These are phyloP conservation scores for Calameuta pallipes DNA, from an alignment of 2,888 invertebrate genomes.

Conservation along the genomic window DNA sequence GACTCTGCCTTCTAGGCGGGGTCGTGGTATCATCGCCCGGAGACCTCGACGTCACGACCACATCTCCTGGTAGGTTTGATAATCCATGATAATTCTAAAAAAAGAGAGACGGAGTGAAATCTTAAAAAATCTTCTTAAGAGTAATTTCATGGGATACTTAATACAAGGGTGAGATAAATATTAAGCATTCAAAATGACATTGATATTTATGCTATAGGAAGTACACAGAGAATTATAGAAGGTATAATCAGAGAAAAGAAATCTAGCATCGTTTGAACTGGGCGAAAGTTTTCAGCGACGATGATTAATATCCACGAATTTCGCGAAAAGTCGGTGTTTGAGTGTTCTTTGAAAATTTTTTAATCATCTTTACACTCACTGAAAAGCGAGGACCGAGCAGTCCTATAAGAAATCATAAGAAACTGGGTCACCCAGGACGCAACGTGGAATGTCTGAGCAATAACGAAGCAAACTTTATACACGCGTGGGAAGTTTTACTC, in stretches of 20 bases:
- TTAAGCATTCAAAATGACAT: not conserved
- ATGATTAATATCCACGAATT: not conserved
- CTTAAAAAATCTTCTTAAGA: not conserved
- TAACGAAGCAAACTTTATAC: not conserved
- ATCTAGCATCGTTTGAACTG: not conserved
- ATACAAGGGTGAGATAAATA: not conserved
- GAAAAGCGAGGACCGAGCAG: not conserved
- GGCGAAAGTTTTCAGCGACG: not conserved
- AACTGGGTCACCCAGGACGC: not conserved
- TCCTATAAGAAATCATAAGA: not conserved
- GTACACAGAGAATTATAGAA: not conserved
- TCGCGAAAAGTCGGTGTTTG: not conserved
- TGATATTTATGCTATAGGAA: not conserved
- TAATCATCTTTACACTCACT: not conserved
- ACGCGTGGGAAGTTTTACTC: not conserved
- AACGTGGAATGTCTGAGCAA: not conserved
- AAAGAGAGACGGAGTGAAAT: conserved; percentile 8
- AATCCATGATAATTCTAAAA: conserved; percentile 11
- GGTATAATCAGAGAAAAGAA: not conserved
- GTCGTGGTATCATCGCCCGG: conserved; percentile 29
- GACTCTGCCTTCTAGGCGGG: conserved; percentile 44
- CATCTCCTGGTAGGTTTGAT: not conserved
- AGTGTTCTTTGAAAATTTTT: not conserved
- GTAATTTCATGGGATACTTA: not conserved
- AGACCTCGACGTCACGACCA: conserved; percentile 21